phyloP scores from a whole-genome alignment of 2,888 invertebrate genomes.

The Drosophila sordidula region DNA sequence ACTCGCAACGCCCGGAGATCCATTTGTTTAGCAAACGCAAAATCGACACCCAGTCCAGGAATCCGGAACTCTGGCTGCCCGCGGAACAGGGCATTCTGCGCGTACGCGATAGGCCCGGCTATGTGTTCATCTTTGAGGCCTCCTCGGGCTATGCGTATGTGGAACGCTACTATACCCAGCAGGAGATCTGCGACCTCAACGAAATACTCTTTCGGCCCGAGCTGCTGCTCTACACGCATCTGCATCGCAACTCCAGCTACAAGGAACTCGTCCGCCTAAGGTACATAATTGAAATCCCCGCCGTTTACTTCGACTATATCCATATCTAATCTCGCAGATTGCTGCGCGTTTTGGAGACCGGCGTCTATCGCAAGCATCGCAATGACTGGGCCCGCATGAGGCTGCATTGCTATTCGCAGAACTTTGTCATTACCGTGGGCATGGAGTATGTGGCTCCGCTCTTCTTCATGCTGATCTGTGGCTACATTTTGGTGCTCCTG shows the following conservation, averaged over 20 bases:
- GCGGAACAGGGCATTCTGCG: slow-evolving; percentile 72
- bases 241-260: slow-evolving; percentile 81
- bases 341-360: slow-evolving; percentile 79
- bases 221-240: slow-evolving; percentile 60
- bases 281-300: slow-evolving; percentile 49
- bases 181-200: slow-evolving; percentile 84
- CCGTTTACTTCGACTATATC: not conserved
- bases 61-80: slow-evolving; percentile 73
- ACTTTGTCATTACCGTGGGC: slow-evolving; percentile 79
- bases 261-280: slow-evolving; percentile 79
- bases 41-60: slow-evolving; percentile 48
- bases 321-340: slow-evolving; percentile 44
- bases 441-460: slow-evolving; percentile 83
- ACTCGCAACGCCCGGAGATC: slow-evolving; percentile 68
- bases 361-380: slow-evolving; percentile 76
- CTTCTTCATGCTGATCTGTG: slow-evolving; percentile 76
- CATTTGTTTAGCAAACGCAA: slow-evolving; percentile 66
- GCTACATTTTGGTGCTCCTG: slow-evolving; percentile 67
- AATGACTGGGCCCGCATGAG: slow-evolving; percentile 77
- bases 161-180: slow-evolving; percentile 70
- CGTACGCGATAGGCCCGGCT: slow-evolving; percentile 81
- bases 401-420: slow-evolving; percentile 77
- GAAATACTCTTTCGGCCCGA: slow-evolving; percentile 79
- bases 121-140: slow-evolving; percentile 79
- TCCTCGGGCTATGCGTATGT: slow-evolving; percentile 75